Evolutionary conservation across 53 echinoderm and acorn worm species (phyloP).

Genomic region (Mesocentrotus franciscanus): DNA sequence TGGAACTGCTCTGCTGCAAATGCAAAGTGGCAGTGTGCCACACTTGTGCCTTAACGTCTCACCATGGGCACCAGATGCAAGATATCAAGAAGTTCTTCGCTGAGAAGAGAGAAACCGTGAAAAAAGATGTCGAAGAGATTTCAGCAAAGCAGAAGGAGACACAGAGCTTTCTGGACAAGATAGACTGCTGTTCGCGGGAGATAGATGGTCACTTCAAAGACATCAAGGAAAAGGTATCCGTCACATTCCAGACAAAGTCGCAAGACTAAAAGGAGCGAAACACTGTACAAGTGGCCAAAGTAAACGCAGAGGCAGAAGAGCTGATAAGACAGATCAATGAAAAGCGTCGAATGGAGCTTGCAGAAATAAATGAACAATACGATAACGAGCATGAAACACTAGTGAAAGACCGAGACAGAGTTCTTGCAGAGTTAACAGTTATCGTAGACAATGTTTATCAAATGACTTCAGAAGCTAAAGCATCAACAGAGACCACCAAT

Average conservation of each 20-base stretch:
- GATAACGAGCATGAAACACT: neutral
- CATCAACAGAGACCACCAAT: neutral
- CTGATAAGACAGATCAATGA: slow-evolving; percentile 28
- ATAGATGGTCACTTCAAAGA: slow-evolving; percentile 32
- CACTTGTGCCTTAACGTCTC: slow-evolving; percentile 53
- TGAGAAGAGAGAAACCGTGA: slow-evolving; percentile 24
- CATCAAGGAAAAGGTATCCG: neutral
- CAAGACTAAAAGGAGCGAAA: neutral
- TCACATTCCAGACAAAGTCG: slow-evolving; percentile 24
- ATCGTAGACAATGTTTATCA: neutral
- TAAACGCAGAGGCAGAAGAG: slow-evolving; percentile 28
- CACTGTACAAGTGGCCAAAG: neutral
- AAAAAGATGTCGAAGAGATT: slow-evolving; percentile 39
- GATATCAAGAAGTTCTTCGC: slow-evolving; percentile 9
- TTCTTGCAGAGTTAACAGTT: slow-evolving; percentile 23
- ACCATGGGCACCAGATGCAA: slow-evolving; percentile 43
- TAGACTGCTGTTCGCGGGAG: neutral
- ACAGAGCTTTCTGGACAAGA: slow-evolving; percentile 11
- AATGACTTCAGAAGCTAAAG: neutral
- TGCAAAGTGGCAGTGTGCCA: slow-evolving; percentile 51
- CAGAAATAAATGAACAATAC: neutral
- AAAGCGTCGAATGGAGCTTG: neutral
- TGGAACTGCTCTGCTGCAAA: slow-evolving; percentile 30
- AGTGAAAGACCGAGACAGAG: neutral
- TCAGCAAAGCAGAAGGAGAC: neutral